Evolutionary conservation across 2,113 vertebrate species (phyloP), one percentile per base, ranked within the genome.

Genomic region (Trichechus manatus): DNA sequence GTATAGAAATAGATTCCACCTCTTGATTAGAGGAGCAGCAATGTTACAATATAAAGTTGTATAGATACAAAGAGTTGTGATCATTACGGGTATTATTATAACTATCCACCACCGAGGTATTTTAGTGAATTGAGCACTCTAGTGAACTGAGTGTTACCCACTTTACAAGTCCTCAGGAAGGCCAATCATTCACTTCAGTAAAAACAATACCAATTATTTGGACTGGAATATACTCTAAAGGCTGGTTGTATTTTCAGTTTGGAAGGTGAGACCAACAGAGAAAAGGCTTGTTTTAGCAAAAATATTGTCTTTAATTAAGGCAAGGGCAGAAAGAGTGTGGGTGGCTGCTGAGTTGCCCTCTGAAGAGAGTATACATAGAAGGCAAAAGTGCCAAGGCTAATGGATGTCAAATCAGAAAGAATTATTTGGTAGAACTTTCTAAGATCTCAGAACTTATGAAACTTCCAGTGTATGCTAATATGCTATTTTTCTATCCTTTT

Each of bases 311-410:
- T 85, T 91, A 89, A 68, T 89, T 64, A 95, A 80, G 25, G 25
- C 39, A 84, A 86, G 56, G 70, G 75, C 53, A 92, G 22, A 96
- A 92, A 96, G 63, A 87, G 77, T 63, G n/a, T 39, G 68, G 7
- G 61, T n/a, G 36, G 33, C 29, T 91, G 84, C 56, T 93, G 75
- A 84, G 29, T 6, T 92, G 39, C 22, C 83, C n/a, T 20, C n/a
- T 47, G 29, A 87, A 83, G 19, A 56, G 39, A 64, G 63, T 50
- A 5, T 29, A 91, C 90, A 6, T 20, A 92, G 50, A 94, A 80
- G 20, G 2, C 53, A 74, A 81, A 87, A 81, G 17, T 20, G 14
- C 19, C 66, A 83, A 29, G 9, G 29, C 27, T 74, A 86, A 86
- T 50, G 13, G 56, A 81, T 29, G 72, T 19, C 17, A 93, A 92